Conservation (phyloP, 2,113 vertebrate genomes). For the Xyrauchen texanus region DNA sequence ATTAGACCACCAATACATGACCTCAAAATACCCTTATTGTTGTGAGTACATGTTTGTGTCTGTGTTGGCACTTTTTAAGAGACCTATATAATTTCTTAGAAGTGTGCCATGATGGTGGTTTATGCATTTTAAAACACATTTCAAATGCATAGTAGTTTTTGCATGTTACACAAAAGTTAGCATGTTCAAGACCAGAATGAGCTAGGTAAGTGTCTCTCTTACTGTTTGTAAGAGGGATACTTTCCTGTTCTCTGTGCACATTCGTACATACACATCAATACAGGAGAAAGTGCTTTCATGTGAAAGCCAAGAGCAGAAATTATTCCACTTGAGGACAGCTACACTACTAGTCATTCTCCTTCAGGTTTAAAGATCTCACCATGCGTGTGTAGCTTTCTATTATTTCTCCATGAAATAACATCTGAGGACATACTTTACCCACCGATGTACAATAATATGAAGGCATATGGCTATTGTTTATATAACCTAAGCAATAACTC, state of each 20-base stretch:
- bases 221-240: neutral
- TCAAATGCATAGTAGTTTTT: neutral
- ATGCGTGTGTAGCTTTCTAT: slow-evolving; percentile 62
- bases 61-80: neutral
- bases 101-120: neutral
- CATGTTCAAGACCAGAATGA: slow-evolving; percentile 29
- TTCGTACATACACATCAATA: slow-evolving; percentile 66
- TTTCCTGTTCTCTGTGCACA: slow-evolving; percentile 12
- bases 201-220: neutral
- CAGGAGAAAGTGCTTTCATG: slow-evolving; percentile 71
- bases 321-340: slow-evolving; percentile 68
- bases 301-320: slow-evolving; percentile 75
- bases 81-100: neutral
- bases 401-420: slow-evolving; percentile 78
- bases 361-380: slow-evolving; percentile 62
- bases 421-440: slow-evolving; percentile 75
- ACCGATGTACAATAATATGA: slow-evolving; percentile 61
- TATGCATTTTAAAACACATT: neutral
- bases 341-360: slow-evolving; percentile 67
- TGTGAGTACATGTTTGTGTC: neutral
- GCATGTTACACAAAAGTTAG: slow-evolving; percentile 3
- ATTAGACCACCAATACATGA: slow-evolving; percentile 20
- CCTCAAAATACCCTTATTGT: slow-evolving; percentile 24
- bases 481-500: slow-evolving; percentile 54
- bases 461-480: slow-evolving; percentile 51